These are phyloP conservation scores for Pachliopta kotzebuea DNA, from an alignment of 2,888 invertebrate species.

Conservation along the genomic window DNA sequence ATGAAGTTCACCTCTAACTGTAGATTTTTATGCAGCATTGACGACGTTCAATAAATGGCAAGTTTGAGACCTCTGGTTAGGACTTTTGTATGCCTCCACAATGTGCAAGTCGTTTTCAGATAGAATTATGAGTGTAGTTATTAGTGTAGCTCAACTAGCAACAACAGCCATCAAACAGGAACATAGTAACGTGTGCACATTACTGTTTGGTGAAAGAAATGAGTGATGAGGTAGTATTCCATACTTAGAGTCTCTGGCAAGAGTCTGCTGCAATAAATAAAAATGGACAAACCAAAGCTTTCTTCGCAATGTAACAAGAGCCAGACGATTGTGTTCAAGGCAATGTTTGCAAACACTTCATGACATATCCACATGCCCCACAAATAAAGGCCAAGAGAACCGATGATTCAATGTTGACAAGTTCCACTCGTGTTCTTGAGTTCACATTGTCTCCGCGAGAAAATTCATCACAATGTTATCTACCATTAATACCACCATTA, in stretches of 20 bases:
- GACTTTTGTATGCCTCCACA: too few species aligned
- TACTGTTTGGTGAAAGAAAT: too few species aligned
- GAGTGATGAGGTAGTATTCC: too few species aligned
- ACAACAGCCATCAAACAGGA: too few species aligned
- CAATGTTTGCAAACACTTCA: slow-evolving; percentile 24
- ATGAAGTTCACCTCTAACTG: background rate
- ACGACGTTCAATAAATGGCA: too few species aligned
- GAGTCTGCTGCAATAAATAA: background rate
- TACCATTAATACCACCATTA: slow-evolving; percentile 18
- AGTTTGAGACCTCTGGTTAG: too few species aligned
- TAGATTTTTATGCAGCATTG: background rate
- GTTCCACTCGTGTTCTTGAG: slow-evolving; percentile 3
- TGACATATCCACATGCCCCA: slow-evolving; percentile 21
- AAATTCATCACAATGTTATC: slow-evolving; percentile 27
- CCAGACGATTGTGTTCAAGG: slow-evolving; percentile 14
- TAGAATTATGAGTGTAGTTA: too few species aligned
- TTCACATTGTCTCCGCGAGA: slow-evolving; percentile 21
- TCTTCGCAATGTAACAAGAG: slow-evolving; percentile 17
- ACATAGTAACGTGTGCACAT: too few species aligned
- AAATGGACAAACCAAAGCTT: slow-evolving; percentile 8
- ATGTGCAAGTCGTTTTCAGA: too few species aligned
- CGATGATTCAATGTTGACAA: slow-evolving; percentile 30
- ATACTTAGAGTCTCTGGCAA: too few species aligned
- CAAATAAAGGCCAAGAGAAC: slow-evolving; percentile 17
- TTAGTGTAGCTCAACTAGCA: too few species aligned